A percentile compares a stretch with the other conserved stretches of the same genome.
Conservation (phyloP, 1,140 invertebrate genomes). For the Pomacea maculata region DNA sequence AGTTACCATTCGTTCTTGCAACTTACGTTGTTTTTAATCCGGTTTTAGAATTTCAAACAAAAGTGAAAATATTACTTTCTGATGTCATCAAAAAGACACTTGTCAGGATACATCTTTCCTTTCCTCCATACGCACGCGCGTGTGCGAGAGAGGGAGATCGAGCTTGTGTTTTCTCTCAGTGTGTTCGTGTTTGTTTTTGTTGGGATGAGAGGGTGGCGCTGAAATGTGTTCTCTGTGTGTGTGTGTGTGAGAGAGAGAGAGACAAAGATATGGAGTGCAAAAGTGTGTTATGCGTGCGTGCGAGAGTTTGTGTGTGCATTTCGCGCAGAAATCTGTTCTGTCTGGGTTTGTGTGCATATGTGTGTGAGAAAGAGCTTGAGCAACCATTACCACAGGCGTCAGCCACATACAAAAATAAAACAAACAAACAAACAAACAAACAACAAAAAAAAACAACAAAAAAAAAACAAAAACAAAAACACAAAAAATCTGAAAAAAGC, state of each 20-base stretch:
- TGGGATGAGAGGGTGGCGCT: background rate
- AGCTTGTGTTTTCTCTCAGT: background rate
- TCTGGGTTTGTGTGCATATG: background rate
- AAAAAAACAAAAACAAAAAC: no score
- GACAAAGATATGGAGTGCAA: no score
- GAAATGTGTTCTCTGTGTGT: no score
- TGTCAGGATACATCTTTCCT: no score
- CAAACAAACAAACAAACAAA: background rate
- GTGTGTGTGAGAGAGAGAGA: no score
- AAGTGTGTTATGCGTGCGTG: background rate
- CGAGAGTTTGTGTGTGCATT: background rate
- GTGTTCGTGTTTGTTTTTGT: conserved; percentile 1
- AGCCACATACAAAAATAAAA: background rate
- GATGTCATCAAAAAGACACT: background rate
- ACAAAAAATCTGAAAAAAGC: no score
- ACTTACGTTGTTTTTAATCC: background rate
- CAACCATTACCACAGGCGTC: background rate
- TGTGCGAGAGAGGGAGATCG: background rate
- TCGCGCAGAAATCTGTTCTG: background rate
- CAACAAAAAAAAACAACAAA: background rate
- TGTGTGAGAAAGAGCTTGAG: background rate
- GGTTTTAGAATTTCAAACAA: background rate
- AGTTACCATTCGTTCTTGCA: background rate
- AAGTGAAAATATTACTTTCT: background rate
- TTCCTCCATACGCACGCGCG: no score